These are phyloP conservation scores for Leptoclinus maculatus DNA, from an alignment of 2,797 vertebrate genomes.

Conservation along the genomic window DNA sequence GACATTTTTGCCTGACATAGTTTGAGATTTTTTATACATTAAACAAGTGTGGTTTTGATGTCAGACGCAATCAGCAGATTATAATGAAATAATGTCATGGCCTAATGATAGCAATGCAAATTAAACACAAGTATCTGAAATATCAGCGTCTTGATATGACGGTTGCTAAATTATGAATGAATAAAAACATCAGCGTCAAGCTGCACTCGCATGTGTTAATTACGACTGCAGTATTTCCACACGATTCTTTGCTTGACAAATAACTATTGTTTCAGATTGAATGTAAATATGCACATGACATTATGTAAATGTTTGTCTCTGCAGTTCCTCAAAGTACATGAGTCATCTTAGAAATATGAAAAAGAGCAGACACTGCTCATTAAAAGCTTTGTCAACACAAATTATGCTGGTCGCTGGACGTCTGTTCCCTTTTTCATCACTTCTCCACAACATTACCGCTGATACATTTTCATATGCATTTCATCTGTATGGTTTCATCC, in stretches of 20 bases:
- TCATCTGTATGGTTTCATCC: conserved; percentile 25
- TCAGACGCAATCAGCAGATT: conserved; percentile 12
- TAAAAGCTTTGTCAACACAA: conserved; percentile 33
- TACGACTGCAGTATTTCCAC: conserved; percentile 29
- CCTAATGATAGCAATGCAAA: not conserved
- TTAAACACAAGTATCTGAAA: conserved; percentile 4
- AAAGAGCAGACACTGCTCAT: conserved; percentile 35
- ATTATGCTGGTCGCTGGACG: not conserved
- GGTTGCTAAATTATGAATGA: conserved; percentile 25
- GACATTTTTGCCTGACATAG: conserved; percentile 22
- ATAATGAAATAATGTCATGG: conserved; percentile 16
- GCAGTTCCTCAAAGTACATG: conserved; percentile 20
- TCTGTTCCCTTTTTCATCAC: conserved; percentile 4
- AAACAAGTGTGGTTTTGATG: conserved; percentile 27
- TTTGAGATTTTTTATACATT: not conserved
- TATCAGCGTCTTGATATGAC: conserved; percentile 3
- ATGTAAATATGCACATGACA: conserved; percentile 37
- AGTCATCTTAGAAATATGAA: conserved; percentile 33
- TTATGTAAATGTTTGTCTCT: conserved; percentile 42
- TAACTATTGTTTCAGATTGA: conserved; percentile 43
- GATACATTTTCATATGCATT: conserved; percentile 29
- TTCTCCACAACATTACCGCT: conserved; percentile 16
- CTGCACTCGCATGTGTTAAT: conserved; percentile 21
- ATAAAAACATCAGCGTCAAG: conserved; percentile 21
- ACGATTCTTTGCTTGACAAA: conserved; percentile 46